Base-by-base conservation (phyloP, 1,140 invertebrate species). In the Onthophagus taurus region DNA sequence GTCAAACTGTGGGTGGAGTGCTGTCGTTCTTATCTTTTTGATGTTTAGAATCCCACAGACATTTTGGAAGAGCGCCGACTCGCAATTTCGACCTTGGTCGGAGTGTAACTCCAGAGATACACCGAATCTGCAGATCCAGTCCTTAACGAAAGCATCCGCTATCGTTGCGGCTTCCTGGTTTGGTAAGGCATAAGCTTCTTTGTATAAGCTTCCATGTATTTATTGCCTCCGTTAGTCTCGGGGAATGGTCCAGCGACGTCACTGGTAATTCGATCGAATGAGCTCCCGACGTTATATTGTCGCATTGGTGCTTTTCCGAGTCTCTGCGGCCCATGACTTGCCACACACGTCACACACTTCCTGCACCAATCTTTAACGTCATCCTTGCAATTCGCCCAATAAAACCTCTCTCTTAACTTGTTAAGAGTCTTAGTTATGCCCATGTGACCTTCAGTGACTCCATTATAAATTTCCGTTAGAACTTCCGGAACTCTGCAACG, bases 181-280 rank as follows among this genome's bases (percentile, higher is more conserved):
- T 35, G 33, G 4, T n/a, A 35, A 17, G 7, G 14, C 14, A 17
- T 35, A 16, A n/a, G 17, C 14, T 35, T 35, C 17, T n/a, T 18
- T n/a, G 9, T n/a, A 35, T 16, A 5, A 18, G 30, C 4, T 18
- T 18, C 20, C 11, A 35, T 35, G 12, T 35, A 35, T 35, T 35
- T 35, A 14, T 18, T 18, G 7, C 33, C 14, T 14, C 6, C 16
- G n/a, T n/a, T n/a, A 13, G 50, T 47, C 21, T 13, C 45, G 34
- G 47, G 43, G 14, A 48, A 24, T 16, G 31, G 48, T 19, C 38
- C 44, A 3, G 48, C 3, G 31, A 55, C 46, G 47, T 53, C 51
- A 1, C 47, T 20, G 11, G 49, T 43, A 21, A 56, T 34, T 44
- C 51, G 36, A 45, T 53, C 47, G 30, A 51, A 51, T 26, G 48